Evolutionary conservation across 2,888 invertebrate species (phyloP), one percentile per base, ranked within the genome.

Genomic region (Leptopilina drosophilae): DNA sequence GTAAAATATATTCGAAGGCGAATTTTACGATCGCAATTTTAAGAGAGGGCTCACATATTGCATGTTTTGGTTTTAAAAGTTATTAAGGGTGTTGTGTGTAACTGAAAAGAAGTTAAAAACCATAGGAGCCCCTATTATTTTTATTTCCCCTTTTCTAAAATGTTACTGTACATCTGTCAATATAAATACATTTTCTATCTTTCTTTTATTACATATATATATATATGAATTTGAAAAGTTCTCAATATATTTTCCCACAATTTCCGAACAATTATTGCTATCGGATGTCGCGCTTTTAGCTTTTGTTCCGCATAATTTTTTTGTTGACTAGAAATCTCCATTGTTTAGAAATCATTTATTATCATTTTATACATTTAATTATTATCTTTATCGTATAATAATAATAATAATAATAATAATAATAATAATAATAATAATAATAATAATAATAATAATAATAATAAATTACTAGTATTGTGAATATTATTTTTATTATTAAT

Each of bases 231-330:
- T 53, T 53, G 20, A 49, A 33, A 11, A 20, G 42, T 67, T 67
- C 9, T 69, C 5, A 26, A 33, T 33, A 69, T 53, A 64, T 69
- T 69, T 69, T 69, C 69, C 69, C 69, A 69, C 69, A 69, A 69
- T 69, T 53, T 49, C 33, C n/a, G 26, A 26, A 9, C 26, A 49
- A 69, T 53, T 11, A 33, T 33, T 33, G 2, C 3, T 33, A 26
- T 53, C 40, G 3, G 14, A 5, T 64, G 12, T 33, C 26, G 33
- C 9, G 12, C 11, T 33, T 64, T 64, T 15, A 64, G 3, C 15
- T 59, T 15, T 59, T 59, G 59, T 59, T 59, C 59, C 59, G n/a
- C 8, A 26, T 33, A 33, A 3, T 33, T 33, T 64, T 26, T 64
- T 64, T n/a, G 4, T 5, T n/a, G 14, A 5, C 5, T 33, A 7